Percentiles rank a stretch among this genome's conserved stretches.
Conservation (phyloP, 1,140 invertebrate genomes). For the Tetramorium simillimum region DNA sequence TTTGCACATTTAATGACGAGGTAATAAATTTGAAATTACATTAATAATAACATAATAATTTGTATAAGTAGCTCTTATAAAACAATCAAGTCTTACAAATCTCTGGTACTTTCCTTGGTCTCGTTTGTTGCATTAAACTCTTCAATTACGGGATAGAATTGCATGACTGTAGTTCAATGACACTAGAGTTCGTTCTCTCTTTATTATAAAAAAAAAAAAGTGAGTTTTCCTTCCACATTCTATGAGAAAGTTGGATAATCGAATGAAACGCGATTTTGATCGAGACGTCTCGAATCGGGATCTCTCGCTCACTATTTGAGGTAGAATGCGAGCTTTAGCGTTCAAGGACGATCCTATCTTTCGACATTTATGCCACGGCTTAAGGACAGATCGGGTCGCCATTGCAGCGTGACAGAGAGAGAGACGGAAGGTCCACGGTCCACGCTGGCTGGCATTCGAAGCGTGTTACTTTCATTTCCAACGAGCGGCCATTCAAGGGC, state of each 20-base stretch:
- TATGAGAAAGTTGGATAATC: constrained; percentile 19
- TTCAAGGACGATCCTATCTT: constrained; percentile 74
- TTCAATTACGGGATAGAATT: neutral
- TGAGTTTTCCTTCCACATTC: neutral
- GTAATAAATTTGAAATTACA: neutral
- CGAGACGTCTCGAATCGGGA: neutral
- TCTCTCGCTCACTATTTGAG: constrained; percentile 22
- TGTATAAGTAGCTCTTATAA: neutral
- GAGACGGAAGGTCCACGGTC: constrained; percentile 35
- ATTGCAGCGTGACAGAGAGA: constrained; percentile 22
- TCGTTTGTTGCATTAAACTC: neutral
- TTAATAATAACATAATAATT: neutral
- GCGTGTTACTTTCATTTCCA: constrained; percentile 76
- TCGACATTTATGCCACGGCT: constrained; percentile 63
- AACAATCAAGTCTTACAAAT: neutral
- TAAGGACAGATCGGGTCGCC: constrained; percentile 70
- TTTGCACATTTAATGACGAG: neutral
- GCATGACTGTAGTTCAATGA: neutral
- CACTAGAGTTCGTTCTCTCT: neutral
- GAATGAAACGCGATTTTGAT: neutral
- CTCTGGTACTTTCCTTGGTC: neutral
- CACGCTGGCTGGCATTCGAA: constrained; percentile 63
- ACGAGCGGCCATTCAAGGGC: constrained; percentile 70
- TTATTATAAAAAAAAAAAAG: neutral
- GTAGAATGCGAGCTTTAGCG: constrained; percentile 76